Conservation (phyloP, 1,140 invertebrate genomes). For the Battus philenor region DNA sequence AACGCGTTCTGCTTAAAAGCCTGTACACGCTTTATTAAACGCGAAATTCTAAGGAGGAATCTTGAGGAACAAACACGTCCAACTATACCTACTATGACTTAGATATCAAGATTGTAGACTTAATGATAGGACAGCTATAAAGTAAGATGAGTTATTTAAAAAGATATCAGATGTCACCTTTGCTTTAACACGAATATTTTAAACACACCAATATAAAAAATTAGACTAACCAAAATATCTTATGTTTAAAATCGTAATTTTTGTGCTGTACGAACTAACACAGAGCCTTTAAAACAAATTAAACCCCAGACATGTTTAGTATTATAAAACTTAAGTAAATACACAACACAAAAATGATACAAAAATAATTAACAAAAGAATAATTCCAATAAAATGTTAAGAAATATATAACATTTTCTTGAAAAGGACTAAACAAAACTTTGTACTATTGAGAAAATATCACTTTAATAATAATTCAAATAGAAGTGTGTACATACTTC, state of each 20-base stretch:
- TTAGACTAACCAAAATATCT: too few relatives aligned
- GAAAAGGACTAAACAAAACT: constrained; percentile 47
- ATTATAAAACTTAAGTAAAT: constrained; percentile 28
- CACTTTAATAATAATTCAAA: constrained; percentile 32
- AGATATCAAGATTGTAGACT: constrained; percentile 53
- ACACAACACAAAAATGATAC: constrained; percentile 35
- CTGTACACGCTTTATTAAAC: constrained; percentile 37
- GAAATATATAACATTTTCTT: constrained; percentile 40
- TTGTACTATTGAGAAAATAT: constrained; percentile 57
- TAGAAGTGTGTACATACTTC: constrained; percentile 6
- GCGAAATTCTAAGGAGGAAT: constrained; percentile 28
- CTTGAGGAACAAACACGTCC: constrained; percentile 25
- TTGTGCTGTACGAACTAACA: constrained; percentile 7
- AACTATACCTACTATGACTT: constrained; percentile 60
- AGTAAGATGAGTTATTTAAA: too few relatives aligned
- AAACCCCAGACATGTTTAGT: constrained; percentile 2
- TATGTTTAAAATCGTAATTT: constrained; percentile 14
- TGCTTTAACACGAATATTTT: too few relatives aligned
- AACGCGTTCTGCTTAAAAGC: constrained; percentile 40
- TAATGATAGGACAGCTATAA: constrained; percentile 50
- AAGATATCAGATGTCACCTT: too few relatives aligned
- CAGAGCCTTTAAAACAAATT: constrained; percentile 6
- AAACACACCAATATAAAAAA: too few relatives aligned
- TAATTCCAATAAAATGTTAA: constrained; percentile 19
- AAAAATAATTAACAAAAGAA: constrained; percentile 31